Evolutionary conservation across 2,113 vertebrate genomes (phyloP), one percentile per base, ranked within the genome.

Genomic region (Nipponia nippon): DNA sequence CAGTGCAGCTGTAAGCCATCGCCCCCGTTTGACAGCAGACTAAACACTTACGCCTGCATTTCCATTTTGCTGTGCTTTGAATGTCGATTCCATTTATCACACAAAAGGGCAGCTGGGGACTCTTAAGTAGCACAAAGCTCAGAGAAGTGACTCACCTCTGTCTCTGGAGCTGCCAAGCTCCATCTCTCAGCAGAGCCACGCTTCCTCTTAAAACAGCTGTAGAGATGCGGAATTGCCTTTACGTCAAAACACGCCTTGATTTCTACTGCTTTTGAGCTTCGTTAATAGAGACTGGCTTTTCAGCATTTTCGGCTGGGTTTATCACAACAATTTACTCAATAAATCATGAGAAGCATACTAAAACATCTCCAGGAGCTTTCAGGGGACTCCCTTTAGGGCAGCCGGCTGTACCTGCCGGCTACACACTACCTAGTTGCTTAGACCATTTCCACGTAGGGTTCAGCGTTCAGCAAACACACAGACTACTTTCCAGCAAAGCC

Each of bases 371-470:
- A 38, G 25, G 5, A 80, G 44, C 42, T 3, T 63, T 50, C 15
- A 16, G 47, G 29, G 49, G 30, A 65, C 36, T 34, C 40, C n/a
- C 36, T 47, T 26, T 7, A 27, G 59, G 40, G n/a, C 12, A 50
- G 61, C 9, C 1, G 0, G 27, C 49, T 88, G 42, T 40, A 27
- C 18, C 20, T 56, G 47, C 27, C 61, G 23, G 29, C 36, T 25
- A 34, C 17, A 29, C 1, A 4, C 26, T 30, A 34, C 11, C 5
- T 11, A 1, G 10, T 38, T 85, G 34, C 56, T 59, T 16, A 22
- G 40, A 36, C 53, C 22, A 5, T 7, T 25, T 76, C 50, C 46
- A 34, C 0, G 0, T 2, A 20, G 36, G 13, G 34, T 50, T 44
- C 62, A 79, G 21, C 0, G 0, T 26, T 26, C 75, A 44, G 50